Conservation (phyloP, 1,140 invertebrate species). For the Mylabris phalerata region DNA sequence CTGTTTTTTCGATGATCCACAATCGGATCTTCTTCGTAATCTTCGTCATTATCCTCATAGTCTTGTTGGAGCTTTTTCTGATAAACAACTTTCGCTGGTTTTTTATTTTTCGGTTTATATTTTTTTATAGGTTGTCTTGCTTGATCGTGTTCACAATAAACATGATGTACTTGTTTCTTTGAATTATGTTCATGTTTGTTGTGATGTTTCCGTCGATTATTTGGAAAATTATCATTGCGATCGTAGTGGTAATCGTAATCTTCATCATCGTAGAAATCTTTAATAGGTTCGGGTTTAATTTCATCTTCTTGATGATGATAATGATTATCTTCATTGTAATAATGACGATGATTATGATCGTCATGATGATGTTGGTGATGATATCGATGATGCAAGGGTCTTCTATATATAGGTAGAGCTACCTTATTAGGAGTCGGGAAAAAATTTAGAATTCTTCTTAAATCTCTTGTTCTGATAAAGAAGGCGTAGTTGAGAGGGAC, state of each 20-base stretch:
- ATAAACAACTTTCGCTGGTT: neutral
- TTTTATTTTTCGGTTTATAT: neutral
- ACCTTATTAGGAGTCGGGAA: neutral
- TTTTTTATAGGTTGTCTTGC: neutral
- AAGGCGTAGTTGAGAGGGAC: neutral
- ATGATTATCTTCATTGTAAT: neutral
- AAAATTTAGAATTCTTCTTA: conserved; percentile 6
- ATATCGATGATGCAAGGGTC: too few relatives aligned
- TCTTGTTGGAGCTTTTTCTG: neutral
- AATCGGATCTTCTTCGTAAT: neutral
- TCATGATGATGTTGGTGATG: neutral
- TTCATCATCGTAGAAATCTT: conserved; percentile 5
- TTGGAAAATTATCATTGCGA: neutral
- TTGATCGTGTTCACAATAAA: neutral
- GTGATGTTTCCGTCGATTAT: neutral
- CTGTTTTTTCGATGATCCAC: neutral
- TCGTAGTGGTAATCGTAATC: neutral
- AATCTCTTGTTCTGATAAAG: conserved; percentile 10
- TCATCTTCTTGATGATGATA: neutral
- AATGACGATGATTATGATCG: neutral
- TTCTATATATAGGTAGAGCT: too few relatives aligned
- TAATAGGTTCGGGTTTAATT: neutral
- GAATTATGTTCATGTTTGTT: neutral
- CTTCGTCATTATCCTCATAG: conserved; percentile 2
- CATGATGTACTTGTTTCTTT: neutral